Evolutionary conservation across 2,113 vertebrate species (phyloP).

Genomic region (Eulemur macaco): DNA sequence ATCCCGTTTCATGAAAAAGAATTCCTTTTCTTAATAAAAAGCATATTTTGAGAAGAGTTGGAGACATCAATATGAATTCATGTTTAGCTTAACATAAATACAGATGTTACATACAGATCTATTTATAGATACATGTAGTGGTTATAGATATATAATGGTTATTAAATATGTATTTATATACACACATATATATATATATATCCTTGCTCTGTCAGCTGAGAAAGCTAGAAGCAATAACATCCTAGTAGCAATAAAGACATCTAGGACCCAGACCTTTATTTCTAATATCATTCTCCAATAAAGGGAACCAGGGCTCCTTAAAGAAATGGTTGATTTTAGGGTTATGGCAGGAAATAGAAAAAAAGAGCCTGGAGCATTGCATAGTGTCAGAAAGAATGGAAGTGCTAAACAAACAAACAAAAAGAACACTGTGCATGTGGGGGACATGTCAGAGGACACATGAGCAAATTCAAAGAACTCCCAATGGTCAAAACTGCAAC

Average conservation of each 20-base stretch:
- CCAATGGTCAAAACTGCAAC: background rate
- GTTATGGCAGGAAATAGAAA: background rate
- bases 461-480: background rate
- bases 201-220: background rate
- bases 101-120: background rate
- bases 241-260: background rate
- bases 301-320: background rate
- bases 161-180: no score
- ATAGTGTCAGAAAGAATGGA: background rate
- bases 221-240: background rate
- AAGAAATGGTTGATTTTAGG: background rate
- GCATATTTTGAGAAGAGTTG: background rate
- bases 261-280: background rate
- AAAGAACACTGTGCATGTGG: background rate
- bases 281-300: background rate
- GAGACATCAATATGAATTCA: background rate
- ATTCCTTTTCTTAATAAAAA: background rate
- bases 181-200: background rate
- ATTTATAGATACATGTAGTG: background rate
- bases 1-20: background rate
- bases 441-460: background rate
- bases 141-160: background rate
- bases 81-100: slow-evolving; percentile 16
- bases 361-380: background rate
- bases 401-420: background rate